Evolutionary conservation across 2,888 invertebrate species (phyloP), one percentile per base, ranked within the genome.

Genomic region (Agrotis puta): DNA sequence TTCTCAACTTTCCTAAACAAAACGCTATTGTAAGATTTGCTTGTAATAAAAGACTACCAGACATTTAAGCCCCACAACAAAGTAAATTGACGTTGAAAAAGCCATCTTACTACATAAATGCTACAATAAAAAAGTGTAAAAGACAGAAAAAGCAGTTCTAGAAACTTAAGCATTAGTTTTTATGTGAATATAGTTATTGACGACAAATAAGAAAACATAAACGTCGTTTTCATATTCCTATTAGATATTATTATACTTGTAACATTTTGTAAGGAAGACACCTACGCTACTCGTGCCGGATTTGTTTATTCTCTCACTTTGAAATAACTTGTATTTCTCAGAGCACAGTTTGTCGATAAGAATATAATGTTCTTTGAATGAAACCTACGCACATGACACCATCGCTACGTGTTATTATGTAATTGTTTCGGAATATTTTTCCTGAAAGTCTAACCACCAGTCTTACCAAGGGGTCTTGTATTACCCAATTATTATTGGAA

Each of bases 251-350:
- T 39, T 18, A 13, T 16, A 27, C n/a, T 33, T 20, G 11, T 33
- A 47, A 56, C 11, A 70, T 27, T 54, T 69, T 48, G 7, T 20
- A 16, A 45, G 33, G 54, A 47, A 33, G 1, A n/a, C 39, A 24
- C 71, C 63, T 22, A 72, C 73, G 20, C 53, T 27, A 14, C 27
- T 56, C 27, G 9, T 43, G 14, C 22, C 27, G 7, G 6, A 58
- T n/a, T 45, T n/a, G 20, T 14, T 6, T 18, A 47, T 24, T 24
- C 18, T 24, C 18, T 16, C 16, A 43, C 14, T 18, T 6, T 69
- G 2, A 9, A 68, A 45, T 18, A 7, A 18, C 24, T 39, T 2
- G 18, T 27, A 54, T 72, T 18, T 18, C 7, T 47, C 2, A 14
- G 14, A 39, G 4, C 39, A 11, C 9, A 39, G 39, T 50, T 39